Conservation (phyloP, 2,888 invertebrate species). For the Pandemis cinnamomeana region DNA sequence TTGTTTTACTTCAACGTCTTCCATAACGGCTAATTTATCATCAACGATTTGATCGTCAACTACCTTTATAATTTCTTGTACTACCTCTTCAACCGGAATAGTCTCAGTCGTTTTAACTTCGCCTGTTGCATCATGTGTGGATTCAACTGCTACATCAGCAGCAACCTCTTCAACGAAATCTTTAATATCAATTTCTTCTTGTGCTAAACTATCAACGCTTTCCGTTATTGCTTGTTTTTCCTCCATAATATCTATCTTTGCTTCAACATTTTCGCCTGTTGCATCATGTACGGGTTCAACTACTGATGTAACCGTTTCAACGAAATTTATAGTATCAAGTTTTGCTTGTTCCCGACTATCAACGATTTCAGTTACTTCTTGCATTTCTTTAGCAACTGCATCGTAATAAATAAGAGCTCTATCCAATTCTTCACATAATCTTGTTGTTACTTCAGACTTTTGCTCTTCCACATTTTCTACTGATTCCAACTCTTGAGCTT, state of each 20-base stretch:
- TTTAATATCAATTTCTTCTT: neutral
- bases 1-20: neutral
- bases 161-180: neutral
- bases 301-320: neutral
- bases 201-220: neutral
- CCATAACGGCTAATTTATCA: neutral
- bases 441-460: neutral
- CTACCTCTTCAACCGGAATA: neutral
- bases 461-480: neutral
- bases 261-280: neutral
- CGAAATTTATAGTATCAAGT: neutral
- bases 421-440: slow-evolving; percentile 20
- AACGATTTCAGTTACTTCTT: neutral
- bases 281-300: neutral
- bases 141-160: neutral
- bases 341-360: neutral
- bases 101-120: neutral
- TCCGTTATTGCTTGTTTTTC: neutral
- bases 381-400: neutral
- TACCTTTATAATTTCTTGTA: neutral
- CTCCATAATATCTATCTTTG: no score
- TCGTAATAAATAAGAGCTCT: neutral
- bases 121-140: neutral
- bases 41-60: neutral
- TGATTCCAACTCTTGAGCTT: slow-evolving; percentile 1